These are phyloP conservation scores for Parnassius glacialis DNA, from an alignment of 2,888 invertebrate genomes.

Conservation along the genomic window DNA sequence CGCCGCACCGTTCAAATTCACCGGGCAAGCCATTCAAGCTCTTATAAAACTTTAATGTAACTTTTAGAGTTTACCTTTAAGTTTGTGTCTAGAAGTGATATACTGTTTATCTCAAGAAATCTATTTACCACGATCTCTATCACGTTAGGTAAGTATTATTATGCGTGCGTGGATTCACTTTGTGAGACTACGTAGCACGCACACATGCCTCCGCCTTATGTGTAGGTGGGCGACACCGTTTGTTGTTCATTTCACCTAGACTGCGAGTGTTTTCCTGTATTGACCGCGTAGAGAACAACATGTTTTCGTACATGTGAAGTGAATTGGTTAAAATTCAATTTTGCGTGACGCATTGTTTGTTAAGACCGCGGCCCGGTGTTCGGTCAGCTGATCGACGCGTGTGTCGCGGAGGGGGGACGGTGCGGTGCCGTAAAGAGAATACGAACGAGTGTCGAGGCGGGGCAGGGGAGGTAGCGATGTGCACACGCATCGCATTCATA, in stretches of 20 bases:
- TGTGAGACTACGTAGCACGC: constrained; percentile 15
- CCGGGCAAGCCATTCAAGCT: constrained; percentile 29
- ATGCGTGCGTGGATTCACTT: constrained; percentile 13
- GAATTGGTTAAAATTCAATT: constrained; percentile 46
- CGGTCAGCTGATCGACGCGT: constrained; percentile 74
- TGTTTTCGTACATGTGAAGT: constrained; percentile 27
- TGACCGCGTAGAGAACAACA: constrained; percentile 18
- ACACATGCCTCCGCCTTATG: constrained; percentile 26
- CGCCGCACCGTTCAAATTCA: constrained; percentile 15
- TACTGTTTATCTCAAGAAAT: not conserved
- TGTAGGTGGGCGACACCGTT: constrained; percentile 20
- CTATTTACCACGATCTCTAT: constrained; percentile 7
- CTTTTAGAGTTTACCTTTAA: constrained; percentile 2
- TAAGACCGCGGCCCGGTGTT: constrained; percentile 46
- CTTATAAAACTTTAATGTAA: constrained; percentile 22
- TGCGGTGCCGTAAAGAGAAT: constrained; percentile 20
- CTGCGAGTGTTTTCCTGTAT: constrained; percentile 37
- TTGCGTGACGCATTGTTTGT: constrained; percentile 55
- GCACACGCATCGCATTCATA: constrained; percentile 55
- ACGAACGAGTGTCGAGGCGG: constrained; percentile 21
- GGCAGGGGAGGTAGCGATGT: constrained; percentile 34
- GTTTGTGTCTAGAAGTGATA: constrained; percentile 2
- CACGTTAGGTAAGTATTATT: constrained; percentile 11
- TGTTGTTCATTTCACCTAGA: constrained; percentile 15
- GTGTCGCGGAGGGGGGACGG: constrained; percentile 37